phyloP scores from a whole-genome alignment of 2,888 invertebrate genomes.

The Sinodicranocentrus sp. region DNA sequence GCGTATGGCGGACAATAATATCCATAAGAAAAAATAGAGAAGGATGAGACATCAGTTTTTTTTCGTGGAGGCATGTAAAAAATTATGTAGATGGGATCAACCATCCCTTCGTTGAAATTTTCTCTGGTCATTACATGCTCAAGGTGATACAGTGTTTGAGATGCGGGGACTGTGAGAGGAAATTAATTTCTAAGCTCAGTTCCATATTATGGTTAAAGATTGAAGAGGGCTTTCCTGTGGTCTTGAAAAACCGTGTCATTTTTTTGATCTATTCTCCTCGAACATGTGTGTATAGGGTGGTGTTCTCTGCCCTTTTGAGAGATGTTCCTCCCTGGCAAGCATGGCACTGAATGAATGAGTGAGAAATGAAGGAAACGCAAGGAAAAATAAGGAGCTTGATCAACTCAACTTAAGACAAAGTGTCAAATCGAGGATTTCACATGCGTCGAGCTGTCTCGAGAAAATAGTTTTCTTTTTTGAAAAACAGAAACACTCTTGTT shows the following conservation, averaged over 20 bases:
- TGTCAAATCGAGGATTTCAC: constrained; percentile 18
- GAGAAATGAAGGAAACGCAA: constrained; percentile 51
- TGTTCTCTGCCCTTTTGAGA: neutral
- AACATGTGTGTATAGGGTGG: too few relatives aligned
- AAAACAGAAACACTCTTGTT: neutral
- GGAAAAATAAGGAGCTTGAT: constrained; percentile 49
- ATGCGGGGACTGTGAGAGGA: constrained; percentile 53
- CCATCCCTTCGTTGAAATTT: neutral
- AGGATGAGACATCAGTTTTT: constrained; percentile 45
- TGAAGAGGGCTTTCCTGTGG: constrained; percentile 38
- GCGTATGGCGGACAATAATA: constrained; percentile 33
- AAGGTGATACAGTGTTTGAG: too few relatives aligned
- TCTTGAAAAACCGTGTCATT: constrained; percentile 61
- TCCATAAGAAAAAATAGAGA: constrained; percentile 11
- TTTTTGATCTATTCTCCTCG: constrained; percentile 5
- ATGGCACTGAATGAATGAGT: constrained; percentile 51
- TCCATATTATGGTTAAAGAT: constrained; percentile 56
- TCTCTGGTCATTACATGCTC: constrained; percentile 17
- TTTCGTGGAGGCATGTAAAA: neutral
- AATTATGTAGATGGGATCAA: constrained; percentile 1
- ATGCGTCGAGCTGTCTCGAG: constrained; percentile 40
- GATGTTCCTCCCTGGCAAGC: neutral
- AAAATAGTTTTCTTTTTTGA: neutral
- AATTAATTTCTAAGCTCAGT: constrained; percentile 64
- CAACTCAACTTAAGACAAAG: constrained; percentile 42